Evolutionary conservation across 2,888 invertebrate species (phyloP).

Genomic region (Scaptomyza caliginosa): DNA sequence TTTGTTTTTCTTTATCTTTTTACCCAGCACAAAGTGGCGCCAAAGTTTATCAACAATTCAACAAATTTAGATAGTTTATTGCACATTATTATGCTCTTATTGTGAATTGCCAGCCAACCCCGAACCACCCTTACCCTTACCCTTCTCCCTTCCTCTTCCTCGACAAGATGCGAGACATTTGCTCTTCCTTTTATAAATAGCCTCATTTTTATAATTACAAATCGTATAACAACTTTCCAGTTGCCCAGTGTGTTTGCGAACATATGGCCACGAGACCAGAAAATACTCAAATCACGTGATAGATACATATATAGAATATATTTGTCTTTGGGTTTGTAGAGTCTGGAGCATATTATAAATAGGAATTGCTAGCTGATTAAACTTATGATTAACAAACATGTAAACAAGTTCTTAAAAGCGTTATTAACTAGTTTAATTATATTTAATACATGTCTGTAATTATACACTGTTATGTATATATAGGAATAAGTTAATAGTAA

Average conservation of each 20-base stretch:
- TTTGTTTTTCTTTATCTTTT: slow-evolving; percentile 25
- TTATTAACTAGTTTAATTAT: slow-evolving; percentile 9
- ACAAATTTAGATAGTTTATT: slow-evolving; percentile 79
- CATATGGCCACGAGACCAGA: slow-evolving; percentile 64
- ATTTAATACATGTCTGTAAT: background rate
- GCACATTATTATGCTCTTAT: slow-evolving; percentile 78
- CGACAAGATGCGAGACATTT: slow-evolving; percentile 41
- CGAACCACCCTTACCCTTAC: background rate
- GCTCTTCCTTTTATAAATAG: slow-evolving; percentile 47
- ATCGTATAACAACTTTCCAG: slow-evolving; percentile 14
- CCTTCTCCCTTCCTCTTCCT: background rate
- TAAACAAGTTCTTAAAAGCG: slow-evolving; percentile 19
- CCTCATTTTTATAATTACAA: slow-evolving; percentile 43
- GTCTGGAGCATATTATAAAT: slow-evolving; percentile 31
- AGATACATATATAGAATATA: slow-evolving; percentile 4
- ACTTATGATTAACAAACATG: background rate
- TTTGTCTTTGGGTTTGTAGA: background rate
- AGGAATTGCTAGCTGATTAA: slow-evolving; percentile 7
- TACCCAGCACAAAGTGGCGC: slow-evolving; percentile 74
- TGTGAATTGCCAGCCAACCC: slow-evolving; percentile 53
- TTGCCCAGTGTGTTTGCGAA: slow-evolving; percentile 45
- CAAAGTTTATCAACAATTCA: slow-evolving; percentile 81
- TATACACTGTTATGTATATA: background rate
- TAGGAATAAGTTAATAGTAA: background rate
- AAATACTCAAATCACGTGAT: slow-evolving; percentile 36